Evolutionary conservation across 2,113 vertebrate genomes (phyloP).

Genomic region (Indicator maculatus): DNA sequence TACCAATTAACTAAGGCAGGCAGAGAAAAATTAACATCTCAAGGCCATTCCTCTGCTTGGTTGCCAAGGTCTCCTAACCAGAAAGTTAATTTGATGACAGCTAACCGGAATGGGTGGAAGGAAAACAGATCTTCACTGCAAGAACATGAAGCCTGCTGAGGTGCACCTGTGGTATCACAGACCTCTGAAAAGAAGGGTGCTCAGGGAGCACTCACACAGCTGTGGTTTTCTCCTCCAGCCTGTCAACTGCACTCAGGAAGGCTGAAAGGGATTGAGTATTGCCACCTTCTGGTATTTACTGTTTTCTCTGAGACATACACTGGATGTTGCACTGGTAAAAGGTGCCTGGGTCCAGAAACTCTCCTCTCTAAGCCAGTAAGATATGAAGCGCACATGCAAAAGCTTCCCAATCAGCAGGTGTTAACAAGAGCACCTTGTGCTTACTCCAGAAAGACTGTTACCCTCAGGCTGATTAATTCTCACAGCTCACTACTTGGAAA

Average conservation of each 20-base stretch:
- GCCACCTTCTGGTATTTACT: neutral
- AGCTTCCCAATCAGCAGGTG: neutral
- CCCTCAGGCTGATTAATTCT: neutral
- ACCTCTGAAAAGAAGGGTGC: neutral
- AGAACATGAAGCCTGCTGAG: neutral
- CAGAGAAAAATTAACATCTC: neutral
- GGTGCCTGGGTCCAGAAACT: rapidly evolving
- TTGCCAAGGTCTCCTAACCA: slow-evolving; percentile 8
- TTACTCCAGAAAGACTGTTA: too few relatives aligned
- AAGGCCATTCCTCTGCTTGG: neutral
- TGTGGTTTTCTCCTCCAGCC: neutral
- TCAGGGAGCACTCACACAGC: neutral
- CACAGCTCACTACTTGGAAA: neutral
- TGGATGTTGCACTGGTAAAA: neutral
- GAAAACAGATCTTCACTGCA: neutral
- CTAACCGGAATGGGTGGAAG: neutral
- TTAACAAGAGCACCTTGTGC: neutral
- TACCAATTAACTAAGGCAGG: neutral
- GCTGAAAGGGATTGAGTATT: neutral
- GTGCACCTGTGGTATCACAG: neutral
- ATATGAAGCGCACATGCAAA: neutral
- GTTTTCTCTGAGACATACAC: neutral
- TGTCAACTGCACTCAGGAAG: neutral
- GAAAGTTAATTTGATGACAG: neutral
- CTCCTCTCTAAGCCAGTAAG: neutral